These are phyloP conservation scores for Trachelipus rathkii DNA, from an alignment of 1,140 invertebrate species.

Conservation along the genomic window DNA sequence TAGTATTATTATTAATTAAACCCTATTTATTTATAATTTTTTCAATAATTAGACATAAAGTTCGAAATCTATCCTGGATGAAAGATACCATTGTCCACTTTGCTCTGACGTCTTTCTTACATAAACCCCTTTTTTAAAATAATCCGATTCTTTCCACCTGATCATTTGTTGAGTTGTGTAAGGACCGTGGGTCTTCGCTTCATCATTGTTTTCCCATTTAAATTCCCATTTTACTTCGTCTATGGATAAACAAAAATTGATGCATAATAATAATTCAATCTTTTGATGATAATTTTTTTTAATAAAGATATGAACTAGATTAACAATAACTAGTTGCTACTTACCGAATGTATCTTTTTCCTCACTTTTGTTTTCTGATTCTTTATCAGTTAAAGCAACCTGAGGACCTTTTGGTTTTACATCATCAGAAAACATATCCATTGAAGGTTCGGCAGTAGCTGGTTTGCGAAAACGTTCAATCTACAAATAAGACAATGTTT, in stretches of 20 bases:
- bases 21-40: background rate
- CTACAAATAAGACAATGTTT: background rate
- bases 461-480: slow-evolving; percentile 14
- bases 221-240: slow-evolving; percentile 77
- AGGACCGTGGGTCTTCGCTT: slow-evolving; percentile 75
- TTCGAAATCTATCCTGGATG: slow-evolving; percentile 27
- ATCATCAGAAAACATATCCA: slow-evolving; percentile 94
- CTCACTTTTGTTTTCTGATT: slow-evolving; percentile 60
- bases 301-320: too few relatives aligned
- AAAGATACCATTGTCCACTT: slow-evolving; percentile 18
- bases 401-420: slow-evolving; percentile 47
- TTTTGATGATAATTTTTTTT: too few relatives aligned
- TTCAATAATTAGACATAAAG: slow-evolving; percentile 17
- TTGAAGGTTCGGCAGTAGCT: slow-evolving; percentile 59
- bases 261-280: too few relatives aligned
- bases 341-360: background rate
- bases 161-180: slow-evolving; percentile 77
- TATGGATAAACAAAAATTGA: background rate
- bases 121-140: slow-evolving; percentile 21
- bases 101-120: slow-evolving; percentile 16
- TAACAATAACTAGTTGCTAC: too few relatives aligned
- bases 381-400: slow-evolving; percentile 53
- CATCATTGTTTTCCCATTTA: slow-evolving; percentile 76
- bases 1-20: too few relatives aligned
- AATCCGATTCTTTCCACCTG: background rate